Evolutionary conservation across 2,888 invertebrate species (phyloP), one percentile per base, ranked within the genome.

Genomic region (Nymphalis polychloros): DNA sequence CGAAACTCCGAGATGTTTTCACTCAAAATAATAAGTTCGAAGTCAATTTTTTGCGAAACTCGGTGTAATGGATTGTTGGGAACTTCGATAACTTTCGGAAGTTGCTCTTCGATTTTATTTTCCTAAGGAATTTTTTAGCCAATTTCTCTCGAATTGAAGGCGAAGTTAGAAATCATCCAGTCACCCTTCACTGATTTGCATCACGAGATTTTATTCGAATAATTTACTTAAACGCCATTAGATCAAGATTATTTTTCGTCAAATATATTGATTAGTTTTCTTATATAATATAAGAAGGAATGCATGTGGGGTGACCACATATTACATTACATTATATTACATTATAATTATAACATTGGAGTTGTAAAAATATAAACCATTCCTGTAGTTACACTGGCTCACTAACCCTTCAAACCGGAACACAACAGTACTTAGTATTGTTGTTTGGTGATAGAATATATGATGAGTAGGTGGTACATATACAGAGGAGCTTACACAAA

Each of bases 71-170:
- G 92, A 90, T 92, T 92, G 91, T 91, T 89, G 89, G 87, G 77
- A 90, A 91, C 81, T 92, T 90, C 88, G 88, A 92, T 91, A 92
- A 92, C 88, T 92, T 91, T 90, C 88, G 92, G 92, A 92, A 90
- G 89, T 87, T 84, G 89, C 88, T 90, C 88, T 86, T 87, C 87
- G 90, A 89, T 90, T 90, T 90, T 89, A 90, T 90, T 92, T 90
- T 85, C 84, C 86, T 75, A 82, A 85, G 83, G 88, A 90, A 89
- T 90, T 92, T 91, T 91, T 91, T 90, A 90, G 90, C 89, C 91
- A 91, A 92, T 91, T 92, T 90, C 90, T 85, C 90, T 84, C 79
- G 84, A 73, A 73, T 73, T 68, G 73, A 65, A 71, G 68, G 78
- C 72, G 81, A 90, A 89, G 87, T 89, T 89, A 81, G 86, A 82